A percentile compares a stretch with the other conserved stretches of the same genome.
Evolutionary conservation across 53 echinoderm and acorn worm species (phyloP).

Genomic region (Apostichopus leukothele): DNA sequence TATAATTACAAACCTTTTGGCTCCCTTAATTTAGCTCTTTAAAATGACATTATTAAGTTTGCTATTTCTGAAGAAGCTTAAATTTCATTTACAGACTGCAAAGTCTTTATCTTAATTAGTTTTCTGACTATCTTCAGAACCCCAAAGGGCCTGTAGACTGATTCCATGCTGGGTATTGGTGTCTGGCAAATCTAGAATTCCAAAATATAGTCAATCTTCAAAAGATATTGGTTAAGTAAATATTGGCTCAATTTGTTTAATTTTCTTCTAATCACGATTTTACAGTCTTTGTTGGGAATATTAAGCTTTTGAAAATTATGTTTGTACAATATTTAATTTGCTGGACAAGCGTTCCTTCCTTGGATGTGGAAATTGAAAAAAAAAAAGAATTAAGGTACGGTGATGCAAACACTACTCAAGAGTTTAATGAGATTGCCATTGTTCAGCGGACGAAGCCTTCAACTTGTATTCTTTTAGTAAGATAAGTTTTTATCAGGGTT

Average conservation of each 20-base stretch:
- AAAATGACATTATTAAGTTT: not conserved
- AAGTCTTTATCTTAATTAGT: not conserved
- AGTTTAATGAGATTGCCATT: not conserved
- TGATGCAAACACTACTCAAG: not conserved
- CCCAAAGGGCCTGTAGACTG: not conserved
- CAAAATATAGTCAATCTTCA: no score
- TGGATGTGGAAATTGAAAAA: not conserved
- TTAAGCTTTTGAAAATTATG: not conserved
- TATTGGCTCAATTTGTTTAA: not conserved
- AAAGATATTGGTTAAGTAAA: not conserved
- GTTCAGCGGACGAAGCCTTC: not conserved
- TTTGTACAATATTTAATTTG: not conserved
- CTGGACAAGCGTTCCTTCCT: not conserved
- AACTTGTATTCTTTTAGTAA: no score
- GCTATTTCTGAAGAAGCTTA: not conserved
- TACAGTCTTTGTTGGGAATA: not conserved
- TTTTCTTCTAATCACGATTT: not conserved
- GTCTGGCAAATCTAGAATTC: not conserved
- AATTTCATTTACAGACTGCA: not conserved
- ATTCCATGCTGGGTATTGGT: not conserved
- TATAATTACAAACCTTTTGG: no score
- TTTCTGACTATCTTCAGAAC: not conserved
- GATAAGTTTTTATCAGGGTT: no score
- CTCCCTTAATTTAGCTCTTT: not conserved
- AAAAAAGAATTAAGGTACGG: not conserved